phyloP scores from a whole-genome alignment of 2,113 vertebrate genomes.

The Ochotona curzoniae region DNA sequence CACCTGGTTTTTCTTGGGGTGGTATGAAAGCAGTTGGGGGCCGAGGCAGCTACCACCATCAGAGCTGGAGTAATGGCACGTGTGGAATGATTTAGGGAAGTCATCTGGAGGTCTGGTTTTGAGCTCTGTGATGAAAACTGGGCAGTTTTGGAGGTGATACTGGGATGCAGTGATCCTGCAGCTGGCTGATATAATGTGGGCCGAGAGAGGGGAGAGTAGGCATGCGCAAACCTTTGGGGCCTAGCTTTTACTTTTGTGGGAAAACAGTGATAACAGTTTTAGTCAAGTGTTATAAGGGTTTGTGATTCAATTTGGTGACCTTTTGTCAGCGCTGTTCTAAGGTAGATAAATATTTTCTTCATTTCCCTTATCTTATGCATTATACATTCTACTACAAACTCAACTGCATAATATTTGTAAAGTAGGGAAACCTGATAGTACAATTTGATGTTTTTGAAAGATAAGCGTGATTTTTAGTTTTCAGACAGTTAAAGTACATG shows the following conservation, averaged over 20 bases:
- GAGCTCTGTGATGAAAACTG: neutral
- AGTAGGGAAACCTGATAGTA: constrained; percentile 46
- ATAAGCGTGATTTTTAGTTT: constrained; percentile 66
- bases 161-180: neutral
- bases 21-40: neutral
- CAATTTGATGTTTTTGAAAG: constrained; percentile 64
- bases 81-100: neutral
- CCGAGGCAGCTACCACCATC: neutral
- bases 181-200: neutral
- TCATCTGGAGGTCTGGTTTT: neutral
- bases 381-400: constrained; percentile 62
- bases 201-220: neutral
- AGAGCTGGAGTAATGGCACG: neutral
- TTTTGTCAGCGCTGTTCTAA: constrained; percentile 61
- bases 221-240: constrained; percentile 42
- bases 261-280: constrained; percentile 69
- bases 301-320: constrained; percentile 65
- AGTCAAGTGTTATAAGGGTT: constrained; percentile 71
- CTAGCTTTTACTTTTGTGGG: constrained; percentile 67
- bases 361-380: constrained; percentile 73
- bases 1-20: neutral
- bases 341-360: constrained; percentile 75
- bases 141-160: neutral
- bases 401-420: constrained; percentile 51
- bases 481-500: neutral